These are phyloP conservation scores for Drosophila pegasa DNA, from an alignment of 2,888 invertebrate species.

Conservation along the genomic window DNA sequence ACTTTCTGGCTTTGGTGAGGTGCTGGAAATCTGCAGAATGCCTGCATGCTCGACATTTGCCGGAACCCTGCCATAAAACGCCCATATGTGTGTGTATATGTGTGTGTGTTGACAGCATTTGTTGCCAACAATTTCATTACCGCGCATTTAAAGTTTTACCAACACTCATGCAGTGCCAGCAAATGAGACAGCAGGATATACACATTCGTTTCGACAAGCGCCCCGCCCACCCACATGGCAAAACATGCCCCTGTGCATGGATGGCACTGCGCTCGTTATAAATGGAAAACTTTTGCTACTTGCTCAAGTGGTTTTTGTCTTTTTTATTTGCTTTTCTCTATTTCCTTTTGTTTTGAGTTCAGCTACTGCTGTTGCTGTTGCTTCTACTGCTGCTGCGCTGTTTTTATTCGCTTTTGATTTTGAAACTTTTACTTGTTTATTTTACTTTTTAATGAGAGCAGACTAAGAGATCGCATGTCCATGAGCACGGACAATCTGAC, in stretches of 20 bases:
- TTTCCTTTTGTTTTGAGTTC: conserved; percentile 36
- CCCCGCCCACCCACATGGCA: conserved; percentile 18
- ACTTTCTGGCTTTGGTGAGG: conserved; percentile 65
- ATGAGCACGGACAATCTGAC: conserved; percentile 47
- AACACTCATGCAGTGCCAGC: conserved; percentile 47
- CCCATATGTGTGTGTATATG: conserved; percentile 40
- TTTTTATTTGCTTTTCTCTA: conserved; percentile 46
- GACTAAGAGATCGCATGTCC: conserved; percentile 59
- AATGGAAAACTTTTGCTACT: conserved; percentile 78
- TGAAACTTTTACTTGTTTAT: conserved; percentile 70
- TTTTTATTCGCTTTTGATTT: conserved; percentile 63
- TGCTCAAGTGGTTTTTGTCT: conserved; percentile 76
- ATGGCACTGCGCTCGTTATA: conserved; percentile 75
- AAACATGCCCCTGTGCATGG: conserved; percentile 36
- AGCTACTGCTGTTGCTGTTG: conserved; percentile 25
- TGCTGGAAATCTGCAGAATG: conserved; percentile 66
- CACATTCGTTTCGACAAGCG: conserved; percentile 25
- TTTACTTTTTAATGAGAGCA: conserved; percentile 77
- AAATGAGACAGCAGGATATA: conserved; percentile 58
- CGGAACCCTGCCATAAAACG: conserved; percentile 71
- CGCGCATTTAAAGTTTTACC: conserved; percentile 79
- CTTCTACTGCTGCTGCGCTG: conserved; percentile 26
- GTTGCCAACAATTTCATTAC: conserved; percentile 80
- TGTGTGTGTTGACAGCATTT: conserved; percentile 69
- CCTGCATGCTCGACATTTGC: conserved; percentile 35